phyloP scores from a whole-genome alignment of 2,888 invertebrate genomes.

The Drosophila peninsularis region DNA sequence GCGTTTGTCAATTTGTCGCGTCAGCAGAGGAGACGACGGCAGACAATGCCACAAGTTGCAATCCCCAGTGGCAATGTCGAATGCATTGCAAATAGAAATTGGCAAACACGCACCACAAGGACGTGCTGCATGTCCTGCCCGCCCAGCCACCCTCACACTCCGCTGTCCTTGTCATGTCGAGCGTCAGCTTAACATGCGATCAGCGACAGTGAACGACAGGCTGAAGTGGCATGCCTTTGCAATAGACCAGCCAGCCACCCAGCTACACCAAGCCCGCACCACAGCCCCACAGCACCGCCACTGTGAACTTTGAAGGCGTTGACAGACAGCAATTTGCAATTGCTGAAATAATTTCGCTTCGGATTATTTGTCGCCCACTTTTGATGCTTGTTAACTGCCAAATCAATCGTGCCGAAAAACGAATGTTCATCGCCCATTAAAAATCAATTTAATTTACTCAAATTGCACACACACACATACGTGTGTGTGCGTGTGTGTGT shows the following conservation, averaged over 20 bases:
- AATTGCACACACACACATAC: slow-evolving; percentile 11
- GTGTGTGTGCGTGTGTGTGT: too few species aligned
- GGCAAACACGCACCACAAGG: slow-evolving; percentile 50
- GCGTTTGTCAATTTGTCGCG: slow-evolving; percentile 68
- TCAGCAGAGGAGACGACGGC: slow-evolving; percentile 48
- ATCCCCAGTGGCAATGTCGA: slow-evolving; percentile 42
- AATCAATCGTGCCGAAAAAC: slow-evolving; percentile 59
- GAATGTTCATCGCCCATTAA: slow-evolving; percentile 65
- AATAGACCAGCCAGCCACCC: neutral
- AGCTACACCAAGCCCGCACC: neutral
- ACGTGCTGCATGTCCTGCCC: slow-evolving; percentile 37
- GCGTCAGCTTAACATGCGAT: slow-evolving; percentile 75
- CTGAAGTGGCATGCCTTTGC: slow-evolving; percentile 25
- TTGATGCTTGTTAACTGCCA: slow-evolving; percentile 66
- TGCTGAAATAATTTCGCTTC: slow-evolving; percentile 58
- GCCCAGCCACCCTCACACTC: neutral
- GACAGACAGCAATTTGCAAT: slow-evolving; percentile 65
- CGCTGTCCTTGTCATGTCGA: slow-evolving; percentile 49
- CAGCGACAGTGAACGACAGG: slow-evolving; percentile 61
- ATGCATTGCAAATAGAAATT: slow-evolving; percentile 59
- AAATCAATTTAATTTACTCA: slow-evolving; percentile 69
- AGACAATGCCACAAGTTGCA: slow-evolving; percentile 35
- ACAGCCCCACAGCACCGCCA: neutral
- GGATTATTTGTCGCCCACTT: slow-evolving; percentile 46
- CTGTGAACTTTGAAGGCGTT: slow-evolving; percentile 46